Evolutionary conservation across 2,113 vertebrate species (phyloP), one percentile per base, ranked within the genome.

Genomic region (Shinisaurus crocodilurus): DNA sequence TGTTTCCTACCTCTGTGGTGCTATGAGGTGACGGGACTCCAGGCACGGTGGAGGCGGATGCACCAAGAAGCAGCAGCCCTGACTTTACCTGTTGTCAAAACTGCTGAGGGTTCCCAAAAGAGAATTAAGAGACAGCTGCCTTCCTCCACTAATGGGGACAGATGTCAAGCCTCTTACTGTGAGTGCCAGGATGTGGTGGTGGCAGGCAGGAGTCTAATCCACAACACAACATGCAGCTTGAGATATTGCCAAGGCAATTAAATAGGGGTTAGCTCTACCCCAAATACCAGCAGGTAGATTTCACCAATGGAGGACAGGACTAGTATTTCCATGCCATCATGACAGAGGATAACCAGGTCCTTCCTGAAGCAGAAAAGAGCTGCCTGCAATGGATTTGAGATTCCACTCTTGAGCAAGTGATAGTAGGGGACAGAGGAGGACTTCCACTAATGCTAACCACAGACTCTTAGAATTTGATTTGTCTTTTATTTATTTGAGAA

Each of bases 241-340:
- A 77, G 8, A 32, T 77, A 37, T 40, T 32, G 54, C 25, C 57
- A 48, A 84, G 54, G 82, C 81, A 89, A 89, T 85, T 85, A 77
- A 89, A 67, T 13, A 67, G 40, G 50, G 72, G 23, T 85, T 77
- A 77, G 74, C 74, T 67, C 82, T 67, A 40, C 34, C 60, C 8
- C 57, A 90, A 85, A 50, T 60, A 43, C 57, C 82, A 89, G 43
- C 57, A 77, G 82, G 72, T 48, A 77, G 23, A 54, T 69, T 50
- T 90, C 23, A 77, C 77, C 85, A 75, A 70, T 48, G 45, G 72
- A 25, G 60, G 60, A 63, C 60, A 77, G 15, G 40, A 29, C 43
- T 2, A 23, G 27, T 32, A 12, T 79, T 69, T 76, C 25, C 63
- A 29, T 15, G 48, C 40, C 8, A 79, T 60, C 48, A 5, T 45